A percentile compares a stretch with the other conserved stretches of the same genome.
Conservation (phyloP, 2,888 invertebrate species). For the Leptopilina syphax region DNA sequence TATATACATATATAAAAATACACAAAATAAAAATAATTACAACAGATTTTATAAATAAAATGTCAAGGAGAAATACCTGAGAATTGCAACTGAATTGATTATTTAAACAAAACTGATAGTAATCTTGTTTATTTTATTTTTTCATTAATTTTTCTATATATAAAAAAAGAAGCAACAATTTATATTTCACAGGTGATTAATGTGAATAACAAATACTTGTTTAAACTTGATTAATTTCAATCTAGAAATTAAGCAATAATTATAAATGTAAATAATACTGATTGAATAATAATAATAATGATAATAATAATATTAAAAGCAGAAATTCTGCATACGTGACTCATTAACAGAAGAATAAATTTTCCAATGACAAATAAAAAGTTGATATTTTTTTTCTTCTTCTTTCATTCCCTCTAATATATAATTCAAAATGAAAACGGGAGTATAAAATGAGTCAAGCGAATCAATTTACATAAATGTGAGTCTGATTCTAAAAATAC, state of each 20-base stretch:
- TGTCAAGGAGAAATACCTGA: conserved; percentile 4
- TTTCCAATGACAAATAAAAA: background rate
- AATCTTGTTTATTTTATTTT: background rate
- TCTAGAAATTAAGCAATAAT: conserved; percentile 29
- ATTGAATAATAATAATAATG: background rate
- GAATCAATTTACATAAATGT: background rate
- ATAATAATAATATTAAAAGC: background rate
- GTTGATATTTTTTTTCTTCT: no score
- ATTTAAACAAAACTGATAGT: conserved; percentile 3
- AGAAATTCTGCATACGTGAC: background rate
- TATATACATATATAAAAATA: background rate
- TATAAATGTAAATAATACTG: background rate
- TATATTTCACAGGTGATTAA: background rate
- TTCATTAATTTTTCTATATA: background rate
- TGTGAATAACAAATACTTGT: background rate
- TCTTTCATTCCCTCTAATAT: no score
- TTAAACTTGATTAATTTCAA: background rate
- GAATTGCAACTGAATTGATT: conserved; percentile 1
- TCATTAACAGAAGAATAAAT: background rate
- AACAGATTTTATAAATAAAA: conserved; percentile 10
- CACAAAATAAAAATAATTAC: background rate
- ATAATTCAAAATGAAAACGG: background rate
- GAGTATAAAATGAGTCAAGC: background rate
- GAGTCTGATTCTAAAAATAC: no score
- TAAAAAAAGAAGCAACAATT: background rate